A percentile compares a stretch with the other conserved stretches of the same genome.
Conservation (phyloP, 1,140 invertebrate species). For the Listronotus oregonensis region DNA sequence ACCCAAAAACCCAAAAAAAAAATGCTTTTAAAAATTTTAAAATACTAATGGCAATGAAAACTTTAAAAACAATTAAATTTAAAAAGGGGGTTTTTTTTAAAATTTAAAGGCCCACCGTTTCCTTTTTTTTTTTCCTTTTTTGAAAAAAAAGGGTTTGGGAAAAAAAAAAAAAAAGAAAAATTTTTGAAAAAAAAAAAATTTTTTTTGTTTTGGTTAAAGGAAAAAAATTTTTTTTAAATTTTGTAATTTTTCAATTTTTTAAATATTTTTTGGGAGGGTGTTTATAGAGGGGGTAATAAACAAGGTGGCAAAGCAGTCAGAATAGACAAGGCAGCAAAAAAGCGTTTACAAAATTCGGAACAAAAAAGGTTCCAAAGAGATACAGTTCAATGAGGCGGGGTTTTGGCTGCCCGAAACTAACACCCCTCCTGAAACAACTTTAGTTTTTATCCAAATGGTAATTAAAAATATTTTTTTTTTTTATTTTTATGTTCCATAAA, state of each 20-base stretch:
- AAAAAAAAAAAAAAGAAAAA: too few species aligned
- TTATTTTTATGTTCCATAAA: neutral
- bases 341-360: constrained; percentile 58
- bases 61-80: too few species aligned
- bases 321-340: constrained; percentile 55
- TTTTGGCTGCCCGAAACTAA: constrained; percentile 56
- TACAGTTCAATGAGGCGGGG: constrained; percentile 62
- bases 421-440: constrained; percentile 43
- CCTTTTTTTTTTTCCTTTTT: too few species aligned
- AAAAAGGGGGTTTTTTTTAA: too few species aligned
- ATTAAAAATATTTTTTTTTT: constrained; percentile 18
- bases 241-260: neutral
- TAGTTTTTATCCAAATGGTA: constrained; percentile 51
- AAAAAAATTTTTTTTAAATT: too few species aligned
- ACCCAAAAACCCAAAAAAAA: too few species aligned
- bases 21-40: too few species aligned
- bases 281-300: constrained; percentile 45
- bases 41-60: too few species aligned
- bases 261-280: constrained; percentile 47
- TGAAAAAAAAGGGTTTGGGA: too few species aligned
- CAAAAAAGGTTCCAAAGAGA: constrained; percentile 59
- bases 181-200: too few species aligned
- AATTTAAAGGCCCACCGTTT: too few species aligned
- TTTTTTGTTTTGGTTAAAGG: too few species aligned
- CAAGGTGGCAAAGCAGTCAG: constrained; percentile 53